Base-by-base conservation (phyloP, 2,797 vertebrate genomes). In the Cuniculus paca region DNA sequence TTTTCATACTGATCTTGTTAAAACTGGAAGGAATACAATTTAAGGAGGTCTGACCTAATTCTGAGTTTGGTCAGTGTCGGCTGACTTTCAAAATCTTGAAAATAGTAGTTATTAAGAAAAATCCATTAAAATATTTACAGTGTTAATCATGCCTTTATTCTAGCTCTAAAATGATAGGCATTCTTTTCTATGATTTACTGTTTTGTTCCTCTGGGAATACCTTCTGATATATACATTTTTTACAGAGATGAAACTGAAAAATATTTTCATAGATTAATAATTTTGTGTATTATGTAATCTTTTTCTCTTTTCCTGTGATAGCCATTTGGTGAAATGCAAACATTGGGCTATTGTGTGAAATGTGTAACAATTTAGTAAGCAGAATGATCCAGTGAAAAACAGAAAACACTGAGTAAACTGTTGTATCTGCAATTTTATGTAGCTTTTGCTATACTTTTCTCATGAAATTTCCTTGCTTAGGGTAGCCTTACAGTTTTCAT, bases 241-340 rank as follows among this genome's bases (percentile, higher is more conserved):
- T 48, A 45, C 17, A 75, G 31, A 75, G 7, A 26, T 88, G 14
- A 86, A 70, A 0, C 14, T 45, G 9, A 93, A 50, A 83, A 93
- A 36, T 50, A 81, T 39, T 36, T 54, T 75, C 39, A n/a, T 75
- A 81, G 61, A n/a, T 19, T 34, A 22, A 78, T 83, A 86, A 60
- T 20, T 84, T 81, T 85, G n/a, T 84, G 22, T 94, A 77, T 95
- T 91, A 61, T 6, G 74, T 39, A 84, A 68, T 78, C 14, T 56
- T 6, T 79, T 78, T 93, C 54, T 68, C 34, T 80, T 78, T 28
- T 91, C 81, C 48, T 58, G 80, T 31, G 68, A 52, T 20, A 88
- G 68, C 50, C 52, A 39, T 84, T 87, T 88, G 14, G 86, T 94
- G 75, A 95, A 86, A 63, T 82, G 39, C 14, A 90, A 87, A 94